These are phyloP conservation scores for Lamproptera curius DNA, from an alignment of 2,888 invertebrate species.

Conservation along the genomic window DNA sequence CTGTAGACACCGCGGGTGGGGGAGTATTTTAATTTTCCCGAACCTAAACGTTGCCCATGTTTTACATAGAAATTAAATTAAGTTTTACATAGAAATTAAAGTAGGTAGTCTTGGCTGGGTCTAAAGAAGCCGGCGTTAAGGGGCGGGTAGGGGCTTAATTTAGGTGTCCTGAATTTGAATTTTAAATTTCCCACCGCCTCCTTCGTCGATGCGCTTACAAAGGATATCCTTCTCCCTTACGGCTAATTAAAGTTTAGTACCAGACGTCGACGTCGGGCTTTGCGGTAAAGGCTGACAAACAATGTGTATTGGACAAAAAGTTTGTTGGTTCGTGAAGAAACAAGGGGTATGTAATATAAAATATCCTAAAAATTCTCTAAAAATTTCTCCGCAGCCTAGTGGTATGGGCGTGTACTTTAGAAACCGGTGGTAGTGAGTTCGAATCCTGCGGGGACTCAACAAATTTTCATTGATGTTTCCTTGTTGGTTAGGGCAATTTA, in stretches of 20 bases:
- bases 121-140: neutral
- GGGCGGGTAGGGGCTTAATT: conserved; percentile 5
- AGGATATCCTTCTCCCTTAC: neutral
- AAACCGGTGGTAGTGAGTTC: no score
- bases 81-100: conserved; percentile 14
- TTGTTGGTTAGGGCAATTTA: no score
- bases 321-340: no score
- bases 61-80: conserved; percentile 13
- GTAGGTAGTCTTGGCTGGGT: neutral
- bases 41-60: conserved; percentile 1
- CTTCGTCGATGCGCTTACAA: neutral
- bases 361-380: no score
- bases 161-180: conserved; percentile 20
- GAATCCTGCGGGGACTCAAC: no score
- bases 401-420: no score
- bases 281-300: no score
- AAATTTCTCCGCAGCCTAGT: no score
- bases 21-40: neutral
- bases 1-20: neutral
- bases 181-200: conserved; percentile 11
- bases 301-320: no score
- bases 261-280: no score
- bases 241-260: conserved; percentile 6
- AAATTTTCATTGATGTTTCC: no score
- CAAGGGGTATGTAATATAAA: no score